These are phyloP conservation scores for Papilio elwesi DNA, from an alignment of 2,888 invertebrate genomes.

Conservation along the genomic window DNA sequence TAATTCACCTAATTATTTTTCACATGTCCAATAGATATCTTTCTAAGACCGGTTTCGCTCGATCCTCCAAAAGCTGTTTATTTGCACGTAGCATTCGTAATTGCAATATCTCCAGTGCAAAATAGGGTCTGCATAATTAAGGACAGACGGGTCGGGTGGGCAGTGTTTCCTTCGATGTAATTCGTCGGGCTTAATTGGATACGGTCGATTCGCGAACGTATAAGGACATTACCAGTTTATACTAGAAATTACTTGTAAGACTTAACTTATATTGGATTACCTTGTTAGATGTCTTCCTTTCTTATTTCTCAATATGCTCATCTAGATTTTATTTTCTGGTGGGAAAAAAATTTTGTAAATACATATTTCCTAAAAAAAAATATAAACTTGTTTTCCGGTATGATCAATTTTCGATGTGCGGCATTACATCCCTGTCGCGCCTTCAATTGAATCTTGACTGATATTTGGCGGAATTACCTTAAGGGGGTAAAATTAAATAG, in stretches of 20 bases:
- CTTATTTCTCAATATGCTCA: background rate
- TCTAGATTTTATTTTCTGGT: background rate
- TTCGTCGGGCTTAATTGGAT: constrained; percentile 32
- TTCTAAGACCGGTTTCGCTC: constrained; percentile 10
- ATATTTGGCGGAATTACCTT: no score
- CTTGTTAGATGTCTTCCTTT: constrained; percentile 16
- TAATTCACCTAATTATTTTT: constrained; percentile 23
- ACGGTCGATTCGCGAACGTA: constrained; percentile 1
- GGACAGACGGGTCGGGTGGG: background rate
- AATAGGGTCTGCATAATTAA: constrained; percentile 15
- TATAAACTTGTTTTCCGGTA: no score
- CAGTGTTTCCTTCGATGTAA: constrained; percentile 16
- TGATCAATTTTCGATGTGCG: no score
- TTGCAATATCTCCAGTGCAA: constrained; percentile 33
- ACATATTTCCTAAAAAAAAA: no score
- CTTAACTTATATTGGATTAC: constrained; percentile 2
- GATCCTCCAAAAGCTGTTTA: constrained; percentile 20
- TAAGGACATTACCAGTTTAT: constrained; percentile 27
- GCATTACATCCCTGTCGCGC: no score
- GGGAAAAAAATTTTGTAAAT: background rate
- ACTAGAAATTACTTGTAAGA: constrained; percentile 16
- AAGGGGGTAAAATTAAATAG: no score
- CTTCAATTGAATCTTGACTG: no score
- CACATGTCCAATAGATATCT: constrained; percentile 7
- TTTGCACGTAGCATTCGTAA: constrained; percentile 31